Base-by-base conservation (phyloP, 2,888 invertebrate species). In the Xylophagus ater region DNA sequence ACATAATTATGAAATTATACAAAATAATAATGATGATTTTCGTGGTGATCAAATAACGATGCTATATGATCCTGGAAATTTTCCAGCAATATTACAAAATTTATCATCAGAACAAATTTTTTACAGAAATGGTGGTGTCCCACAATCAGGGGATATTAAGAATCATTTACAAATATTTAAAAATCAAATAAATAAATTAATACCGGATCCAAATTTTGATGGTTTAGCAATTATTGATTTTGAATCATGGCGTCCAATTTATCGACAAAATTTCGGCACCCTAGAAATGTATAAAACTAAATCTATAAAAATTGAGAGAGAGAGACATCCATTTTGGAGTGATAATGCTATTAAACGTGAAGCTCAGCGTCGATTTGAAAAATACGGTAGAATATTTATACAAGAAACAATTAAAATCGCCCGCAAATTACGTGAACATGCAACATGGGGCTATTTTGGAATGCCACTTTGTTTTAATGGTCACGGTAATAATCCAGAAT, bases 401-500 rank as follows among this genome's bases (percentile, higher is more conserved):
- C 70, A 78, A 54, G 66, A 70, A 13, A 82, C 85, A 0, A 49
- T 88, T 3, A 55, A 67, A 1, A 37, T 73, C 1, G 81, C 77
- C 0, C 74, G 71, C 52, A 58, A 66, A 42, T 55, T 81, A 48
- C 65, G 87, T 4, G 83, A 86, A 0, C 57, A 61, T 0, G 87
- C 81, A 0, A 56, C 59, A 2, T 88, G 87, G 87, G 83, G 87
- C 0, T 89, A 83, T 63, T 89, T 88, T 56, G 83, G 78, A 4
- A 88, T 78, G 60, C 88, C 89, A 0, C 79, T 84, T 56, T 88
- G 88, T 62, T 85, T 75, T 62, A 84, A 83, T 59, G 73, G 76
- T 65, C 63, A 68, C 2, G 70, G 72, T 1, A 62, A 66, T 36
- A 68, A 68, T 43, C 60, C 56, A 35, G 53, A 50, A n/a, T 60